Evolutionary conservation across 2,888 invertebrate genomes (phyloP), one percentile per base, ranked within the genome.

Genomic region (Agrochola circellaris): DNA sequence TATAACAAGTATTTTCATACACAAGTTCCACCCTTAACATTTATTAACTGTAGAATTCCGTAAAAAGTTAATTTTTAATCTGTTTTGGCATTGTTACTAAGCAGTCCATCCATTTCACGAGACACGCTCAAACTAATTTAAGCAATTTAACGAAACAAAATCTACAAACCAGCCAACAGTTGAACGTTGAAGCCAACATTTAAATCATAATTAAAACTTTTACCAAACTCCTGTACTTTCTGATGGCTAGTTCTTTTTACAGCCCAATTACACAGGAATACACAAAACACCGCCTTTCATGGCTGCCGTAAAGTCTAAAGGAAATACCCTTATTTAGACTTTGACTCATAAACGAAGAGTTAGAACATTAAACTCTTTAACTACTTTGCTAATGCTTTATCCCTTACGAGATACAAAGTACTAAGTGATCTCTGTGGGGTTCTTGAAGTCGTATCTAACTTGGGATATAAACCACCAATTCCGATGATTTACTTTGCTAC

Each of bases 171-270:
- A 45, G 7, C 60, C 60, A 30, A 58, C 64, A 75, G 71, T 62
- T 75, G 30, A 60, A 75, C 48, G 58, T 75, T 75, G 60, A 58
- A 73, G 73, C 60, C 38, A 74, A 75, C 79, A 76, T 79, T 77
- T 54, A 80, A 82, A 86, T 87, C 73, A 82, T 86, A 87, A 87
- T 87, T 87, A 86, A 84, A 87, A 87, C 78, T 87, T 87, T 84
- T 30, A 9, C 58, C 56, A 73, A 84, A 84, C 74, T 77, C 48
- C 26, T 69, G 69, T 81, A 84, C 77, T 77, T 81, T 66, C 77
- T 67, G 74, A 84, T 79, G 72, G 77, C 62, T 87, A 82, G 88
- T 87, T 86, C 77, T 77, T 80, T 87, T 87, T 76, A 87, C 84
- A 81, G 70, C 75, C 78, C 80, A 87, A 87, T 87, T 86, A 84